Base-by-base conservation (phyloP, 2,113 vertebrate species). In the Lota lota region DNA sequence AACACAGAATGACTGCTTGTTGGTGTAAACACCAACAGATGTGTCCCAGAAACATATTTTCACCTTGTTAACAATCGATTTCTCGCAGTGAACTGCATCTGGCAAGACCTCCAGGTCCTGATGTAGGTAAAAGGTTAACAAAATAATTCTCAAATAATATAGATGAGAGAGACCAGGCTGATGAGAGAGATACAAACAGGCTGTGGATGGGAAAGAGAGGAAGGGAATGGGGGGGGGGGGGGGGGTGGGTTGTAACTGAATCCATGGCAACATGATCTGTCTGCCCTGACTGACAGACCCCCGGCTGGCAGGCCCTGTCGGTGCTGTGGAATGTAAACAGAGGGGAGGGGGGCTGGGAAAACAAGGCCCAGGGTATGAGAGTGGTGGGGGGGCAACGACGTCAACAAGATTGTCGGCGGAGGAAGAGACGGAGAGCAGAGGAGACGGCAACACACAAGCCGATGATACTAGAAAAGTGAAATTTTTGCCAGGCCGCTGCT, bases 241-340 rank as follows among this genome's bases (percentile, higher is more conserved):
- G 14, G 18, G 28, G 7, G 2, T 16, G 4, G 10, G 21, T 1
- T 18, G 47, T 18, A 3, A 61, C 61, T 67, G 64, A 63, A 19
- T 53, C 36, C 24, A 19, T 36, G 15, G 67, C 53, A 75, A 75
- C 69, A 22, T 68, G 64, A 79, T 77, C 73, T 0, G 20, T 72
- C 64, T 63, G 67, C 36, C 54, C 51, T 28, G 65, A 14, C 20
- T 66, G 67, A 14, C 20, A 64, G 67, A 53, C 56, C 16, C 4
- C 19, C 33, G 64, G 47, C 21, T 68, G 72, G 57, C 54, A 67
- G 33, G 19, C 19, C 36, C 50, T 14, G 47, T 72, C 66, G 19
- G 22, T 77, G 66, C 53, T n/a, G 14, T 63, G 22, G 70, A 83
- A 56, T 28, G 50, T 63, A 54, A 75, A 75, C 68, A 73, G 53